Conservation (phyloP, 1,140 invertebrate species). For the Macrocentrus cingulum region DNA sequence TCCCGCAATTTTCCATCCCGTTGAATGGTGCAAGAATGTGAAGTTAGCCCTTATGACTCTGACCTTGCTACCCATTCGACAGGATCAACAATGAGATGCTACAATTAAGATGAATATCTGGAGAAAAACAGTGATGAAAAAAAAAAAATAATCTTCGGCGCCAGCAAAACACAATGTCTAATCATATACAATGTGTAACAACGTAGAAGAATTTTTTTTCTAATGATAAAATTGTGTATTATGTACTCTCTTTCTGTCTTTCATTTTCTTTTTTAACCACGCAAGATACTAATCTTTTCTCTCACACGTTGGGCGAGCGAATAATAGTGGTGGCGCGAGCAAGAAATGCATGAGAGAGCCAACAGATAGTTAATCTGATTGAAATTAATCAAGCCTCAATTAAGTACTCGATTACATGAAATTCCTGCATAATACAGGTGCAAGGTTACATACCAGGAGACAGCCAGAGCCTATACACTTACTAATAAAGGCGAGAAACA, state of each 20-base stretch:
- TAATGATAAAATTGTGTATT: too few species aligned
- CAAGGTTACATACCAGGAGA: neutral
- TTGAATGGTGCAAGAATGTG: neutral
- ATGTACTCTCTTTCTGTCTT: neutral
- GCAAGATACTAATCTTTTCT: neutral
- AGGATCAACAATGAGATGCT: neutral
- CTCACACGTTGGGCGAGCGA: neutral
- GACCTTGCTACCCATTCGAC: neutral
- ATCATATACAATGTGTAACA: too few species aligned
- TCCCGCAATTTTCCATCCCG: neutral
- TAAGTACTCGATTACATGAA: constrained; percentile 29
- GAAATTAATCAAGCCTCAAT: constrained; percentile 31
- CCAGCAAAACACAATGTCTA: too few species aligned
- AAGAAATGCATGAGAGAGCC: constrained; percentile 18
- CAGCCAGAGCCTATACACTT: too few species aligned
- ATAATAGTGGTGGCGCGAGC: neutral
- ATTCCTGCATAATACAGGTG: constrained; percentile 30
- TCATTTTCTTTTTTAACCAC: neutral
- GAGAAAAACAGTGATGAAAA: neutral
- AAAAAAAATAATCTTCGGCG: neutral
- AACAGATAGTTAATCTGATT: constrained; percentile 21
- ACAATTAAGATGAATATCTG: neutral
- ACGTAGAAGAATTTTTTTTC: too few species aligned
- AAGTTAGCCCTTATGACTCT: neutral
- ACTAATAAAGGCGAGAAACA: too few species aligned